A percentile compares a stretch with the other conserved stretches of the same genome.
phyloP scores from a whole-genome alignment of 2,797 vertebrate genomes.

The Podarcis siculus region DNA sequence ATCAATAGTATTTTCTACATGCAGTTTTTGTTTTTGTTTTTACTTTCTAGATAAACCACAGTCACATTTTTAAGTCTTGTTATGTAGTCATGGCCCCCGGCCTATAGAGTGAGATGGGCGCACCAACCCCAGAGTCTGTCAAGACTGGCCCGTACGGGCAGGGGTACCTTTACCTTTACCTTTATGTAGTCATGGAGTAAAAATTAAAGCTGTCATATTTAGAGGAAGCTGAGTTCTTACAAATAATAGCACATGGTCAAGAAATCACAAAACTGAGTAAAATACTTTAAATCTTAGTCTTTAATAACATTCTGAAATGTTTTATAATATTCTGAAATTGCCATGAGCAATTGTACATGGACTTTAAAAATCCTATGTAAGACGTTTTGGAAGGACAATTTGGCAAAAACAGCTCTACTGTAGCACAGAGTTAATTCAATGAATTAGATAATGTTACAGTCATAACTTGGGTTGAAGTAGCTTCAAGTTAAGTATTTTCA shows the following conservation, averaged over 20 bases:
- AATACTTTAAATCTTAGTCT: background rate
- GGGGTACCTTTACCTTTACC: too few relatives aligned
- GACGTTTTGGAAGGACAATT: background rate
- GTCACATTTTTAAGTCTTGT: background rate
- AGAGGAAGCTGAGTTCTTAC: background rate
- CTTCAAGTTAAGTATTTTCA: too few relatives aligned
- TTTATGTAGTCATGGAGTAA: too few relatives aligned
- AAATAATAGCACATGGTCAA: background rate
- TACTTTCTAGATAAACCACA: background rate
- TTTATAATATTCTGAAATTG: background rate
- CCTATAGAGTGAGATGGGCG: too few relatives aligned
- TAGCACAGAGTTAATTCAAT: background rate
- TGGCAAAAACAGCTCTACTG: background rate
- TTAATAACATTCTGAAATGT: background rate
- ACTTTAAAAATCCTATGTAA: background rate
- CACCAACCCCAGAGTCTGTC: too few relatives aligned
- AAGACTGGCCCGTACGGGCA: too few relatives aligned
- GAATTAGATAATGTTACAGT: too few relatives aligned
- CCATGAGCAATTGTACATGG: background rate
- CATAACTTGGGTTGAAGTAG: too few relatives aligned
- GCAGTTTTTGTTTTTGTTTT: background rate
- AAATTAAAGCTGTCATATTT: background rate
- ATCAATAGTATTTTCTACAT: background rate
- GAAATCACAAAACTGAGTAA: background rate
- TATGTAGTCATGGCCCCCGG: too few relatives aligned